Conservation (phyloP, 2,888 invertebrate species). For the Agrotis ipsilon region DNA sequence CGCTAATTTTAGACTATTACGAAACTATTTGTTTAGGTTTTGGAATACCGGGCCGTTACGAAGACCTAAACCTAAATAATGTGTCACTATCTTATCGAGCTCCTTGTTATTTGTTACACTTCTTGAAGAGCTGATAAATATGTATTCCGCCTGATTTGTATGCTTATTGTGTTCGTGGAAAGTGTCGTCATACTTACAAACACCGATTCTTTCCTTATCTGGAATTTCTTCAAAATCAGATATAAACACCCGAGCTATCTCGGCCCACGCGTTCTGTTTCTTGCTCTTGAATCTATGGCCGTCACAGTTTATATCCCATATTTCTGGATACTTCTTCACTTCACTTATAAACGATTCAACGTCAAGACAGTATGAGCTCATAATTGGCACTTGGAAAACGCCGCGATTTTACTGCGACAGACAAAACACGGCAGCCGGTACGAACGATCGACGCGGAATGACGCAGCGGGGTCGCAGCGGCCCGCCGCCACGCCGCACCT, state of each 20-base stretch:
- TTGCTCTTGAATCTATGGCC: slow-evolving; percentile 72
- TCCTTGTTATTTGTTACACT: slow-evolving; percentile 26
- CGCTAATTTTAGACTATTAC: neutral
- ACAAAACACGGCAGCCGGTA: slow-evolving; percentile 68
- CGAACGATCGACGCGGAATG: slow-evolving; percentile 74
- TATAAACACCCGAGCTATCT: slow-evolving; percentile 78
- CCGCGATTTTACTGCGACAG: slow-evolving; percentile 66
- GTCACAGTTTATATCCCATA: slow-evolving; percentile 80
- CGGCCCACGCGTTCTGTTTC: slow-evolving; percentile 79
- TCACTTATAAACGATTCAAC: slow-evolving; percentile 81
- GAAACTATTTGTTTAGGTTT: neutral
- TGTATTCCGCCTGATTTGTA: slow-evolving; percentile 33
- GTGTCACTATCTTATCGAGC: slow-evolving; percentile 40
- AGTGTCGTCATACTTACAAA: slow-evolving; percentile 77
- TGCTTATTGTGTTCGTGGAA: slow-evolving; percentile 21
- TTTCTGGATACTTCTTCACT: slow-evolving; percentile 79
- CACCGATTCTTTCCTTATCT: slow-evolving; percentile 75
- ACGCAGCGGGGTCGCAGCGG: slow-evolving; percentile 80
- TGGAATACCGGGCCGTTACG: neutral
- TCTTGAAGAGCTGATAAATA: slow-evolving; percentile 37
- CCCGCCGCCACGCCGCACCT: slow-evolving; percentile 63
- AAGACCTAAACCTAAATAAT: slow-evolving; percentile 22
- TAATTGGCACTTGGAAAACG: slow-evolving; percentile 60
- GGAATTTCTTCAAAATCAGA: slow-evolving; percentile 77
- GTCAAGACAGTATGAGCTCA: slow-evolving; percentile 75